Percentiles rank a stretch among this genome's conserved stretches.
Conservation (phyloP, 2,888 invertebrate genomes). For the Synergus itoensis region DNA sequence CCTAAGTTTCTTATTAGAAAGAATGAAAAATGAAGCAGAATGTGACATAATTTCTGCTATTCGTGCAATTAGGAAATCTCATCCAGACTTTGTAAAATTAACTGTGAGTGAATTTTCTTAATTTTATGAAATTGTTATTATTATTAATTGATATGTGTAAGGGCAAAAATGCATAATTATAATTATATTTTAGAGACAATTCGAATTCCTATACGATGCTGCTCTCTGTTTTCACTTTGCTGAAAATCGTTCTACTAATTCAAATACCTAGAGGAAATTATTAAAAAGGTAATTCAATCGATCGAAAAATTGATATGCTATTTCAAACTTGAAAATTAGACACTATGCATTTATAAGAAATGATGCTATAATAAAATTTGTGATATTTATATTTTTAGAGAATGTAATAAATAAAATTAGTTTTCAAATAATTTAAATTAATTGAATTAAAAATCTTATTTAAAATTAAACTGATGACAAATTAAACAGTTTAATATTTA, state of each 20-base stretch:
- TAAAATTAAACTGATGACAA: neutral
- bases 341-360: no score
- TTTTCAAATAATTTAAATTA: no score
- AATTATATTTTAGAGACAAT: neutral
- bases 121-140: no score
- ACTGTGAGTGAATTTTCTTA: neutral
- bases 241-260: no score
- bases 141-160: neutral
- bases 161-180: neutral
- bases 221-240: neutral
- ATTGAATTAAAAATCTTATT: no score
- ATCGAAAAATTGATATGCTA: no score
- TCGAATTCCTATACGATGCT: neutral
- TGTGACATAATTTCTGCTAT: neutral
- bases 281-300: no score
- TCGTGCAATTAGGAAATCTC: neutral
- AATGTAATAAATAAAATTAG: no score
- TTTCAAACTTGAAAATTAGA: no score
- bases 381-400: no score
- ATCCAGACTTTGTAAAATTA: neutral
- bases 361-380: no score
- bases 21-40: neutral
- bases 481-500: neutral
- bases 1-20: neutral
- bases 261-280: no score